phyloP scores from a whole-genome alignment of 2,888 invertebrate genomes.

The Nomada hirtipes region DNA sequence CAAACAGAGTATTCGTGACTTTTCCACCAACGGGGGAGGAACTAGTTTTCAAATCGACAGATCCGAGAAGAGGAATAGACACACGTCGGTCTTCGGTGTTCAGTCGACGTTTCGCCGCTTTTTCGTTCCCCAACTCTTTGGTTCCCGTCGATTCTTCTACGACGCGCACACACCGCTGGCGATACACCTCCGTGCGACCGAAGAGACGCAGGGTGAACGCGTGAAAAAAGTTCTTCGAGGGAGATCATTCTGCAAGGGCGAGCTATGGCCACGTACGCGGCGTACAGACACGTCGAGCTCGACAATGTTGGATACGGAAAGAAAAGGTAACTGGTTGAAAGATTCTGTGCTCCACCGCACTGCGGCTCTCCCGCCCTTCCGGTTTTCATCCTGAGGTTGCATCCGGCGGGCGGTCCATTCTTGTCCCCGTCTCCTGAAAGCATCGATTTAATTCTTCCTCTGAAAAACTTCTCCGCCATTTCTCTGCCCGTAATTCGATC shows the following conservation, averaged over 20 bases:
- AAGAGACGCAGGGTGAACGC: not conserved
- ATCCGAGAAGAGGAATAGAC: not conserved
- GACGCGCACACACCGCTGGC: too few species aligned
- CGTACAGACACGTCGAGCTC: slow-evolving; percentile 96
- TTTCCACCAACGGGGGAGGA: slow-evolving; percentile 19
- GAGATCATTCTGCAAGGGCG: slow-evolving; percentile 3
- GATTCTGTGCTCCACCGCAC: slow-evolving; percentile 48
- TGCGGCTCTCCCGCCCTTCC: slow-evolving; percentile 54
- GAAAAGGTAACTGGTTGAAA: slow-evolving; percentile 89
- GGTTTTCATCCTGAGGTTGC: not conserved
- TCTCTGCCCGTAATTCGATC: too few species aligned
- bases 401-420: not conserved
- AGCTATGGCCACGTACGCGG: slow-evolving; percentile 94
- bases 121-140: not conserved
- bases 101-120: not conserved
- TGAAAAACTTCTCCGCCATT: too few species aligned
- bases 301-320: slow-evolving; percentile 97
- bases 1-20: slow-evolving; percentile 36
- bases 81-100: not conserved
- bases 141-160: not conserved
- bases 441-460: not conserved
- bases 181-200: too few species aligned
- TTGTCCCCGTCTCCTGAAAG: not conserved
- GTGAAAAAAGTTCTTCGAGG: slow-evolving; percentile 3
- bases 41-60: not conserved